Conservation (phyloP, 2,888 invertebrate genomes). For the Cephus nigrinus region DNA sequence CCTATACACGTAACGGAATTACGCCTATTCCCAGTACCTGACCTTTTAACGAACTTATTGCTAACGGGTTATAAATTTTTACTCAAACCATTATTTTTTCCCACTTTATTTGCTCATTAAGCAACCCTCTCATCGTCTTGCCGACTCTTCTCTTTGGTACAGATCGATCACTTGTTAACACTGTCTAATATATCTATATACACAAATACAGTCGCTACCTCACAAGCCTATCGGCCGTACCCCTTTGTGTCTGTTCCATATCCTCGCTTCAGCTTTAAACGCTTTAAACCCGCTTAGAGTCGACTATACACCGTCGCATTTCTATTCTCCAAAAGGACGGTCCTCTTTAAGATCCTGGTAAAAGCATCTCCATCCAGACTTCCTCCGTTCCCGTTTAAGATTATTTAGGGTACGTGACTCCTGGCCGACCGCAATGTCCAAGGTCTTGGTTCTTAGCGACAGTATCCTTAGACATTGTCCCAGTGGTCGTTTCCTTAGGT, state of each 20-base stretch:
- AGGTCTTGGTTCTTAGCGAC: background rate
- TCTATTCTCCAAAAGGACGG: background rate
- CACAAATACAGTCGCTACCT: background rate
- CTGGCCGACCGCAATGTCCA: background rate
- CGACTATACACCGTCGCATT: background rate
- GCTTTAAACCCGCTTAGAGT: background rate
- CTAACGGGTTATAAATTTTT: constrained; percentile 61
- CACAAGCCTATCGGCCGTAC: background rate
- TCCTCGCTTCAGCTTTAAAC: background rate
- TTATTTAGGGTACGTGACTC: background rate
- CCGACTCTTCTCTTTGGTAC: background rate
- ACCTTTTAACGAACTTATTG: constrained; percentile 18
- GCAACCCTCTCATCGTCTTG: background rate
- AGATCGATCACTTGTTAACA: background rate
- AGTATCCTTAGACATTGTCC: background rate
- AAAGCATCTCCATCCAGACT: background rate
- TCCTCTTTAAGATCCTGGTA: background rate
- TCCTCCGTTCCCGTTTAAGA: background rate
- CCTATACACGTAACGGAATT: constrained; percentile 53
- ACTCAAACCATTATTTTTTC: constrained; percentile 38
- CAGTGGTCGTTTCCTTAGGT: too few relatives aligned
- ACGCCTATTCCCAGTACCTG: constrained; percentile 60
- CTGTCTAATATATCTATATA: background rate
- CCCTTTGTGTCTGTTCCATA: background rate
- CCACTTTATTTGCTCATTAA: constrained; percentile 57